Base-by-base conservation (phyloP, 1,140 invertebrate species). In the Euglossa dilemma region DNA sequence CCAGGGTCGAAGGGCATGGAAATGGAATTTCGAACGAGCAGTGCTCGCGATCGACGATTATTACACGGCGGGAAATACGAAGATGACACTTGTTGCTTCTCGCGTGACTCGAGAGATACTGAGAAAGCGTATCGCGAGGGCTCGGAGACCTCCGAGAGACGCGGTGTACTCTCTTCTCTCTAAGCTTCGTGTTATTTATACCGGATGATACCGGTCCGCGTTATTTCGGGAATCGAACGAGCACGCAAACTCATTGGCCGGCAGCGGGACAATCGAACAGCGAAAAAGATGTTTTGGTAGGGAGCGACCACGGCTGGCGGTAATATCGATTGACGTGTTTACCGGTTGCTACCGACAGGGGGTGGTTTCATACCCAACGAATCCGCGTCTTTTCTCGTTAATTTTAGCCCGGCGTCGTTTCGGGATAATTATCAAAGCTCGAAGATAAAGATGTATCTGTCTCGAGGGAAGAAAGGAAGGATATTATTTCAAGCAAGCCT, bases 11-110 rank as follows among this genome's bases (percentile, higher is more conserved):
- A 18, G n/a, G 5, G 25, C 9, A 16, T 7, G 43, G 52, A 57
- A 67, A 25, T 11, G 6, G 47, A n/a, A 20, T 43, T 25, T 63
- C 23, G 20, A 74, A 70, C 20, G 20, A 52, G 9, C 6, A 43
- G 56, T 16, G 43, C 61, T 63, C 64, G 52, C 64, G 83, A 76
- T 85, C 82, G 76, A 78, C 73, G 56, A 85, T 80, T 85, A 64
- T 64, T 36, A 36, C 63, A 23, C 20, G 23, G 43, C 56, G 28
- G 43, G 57, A 77, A 50, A 52, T 54, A 67, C 36, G 25, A 47
- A 52, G 43, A 63, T 25, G 57, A 70, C 77, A 89, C 88, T 86
- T 88, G 88, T 89, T 89, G 87, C 87, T 84, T 63, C 59, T 16
- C 63, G 75, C 80, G 67, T 83, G 76, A 86, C 66, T 71, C 69